Base-by-base conservation (phyloP, 2,113 vertebrate genomes). In the Gallinago undulata region DNA sequence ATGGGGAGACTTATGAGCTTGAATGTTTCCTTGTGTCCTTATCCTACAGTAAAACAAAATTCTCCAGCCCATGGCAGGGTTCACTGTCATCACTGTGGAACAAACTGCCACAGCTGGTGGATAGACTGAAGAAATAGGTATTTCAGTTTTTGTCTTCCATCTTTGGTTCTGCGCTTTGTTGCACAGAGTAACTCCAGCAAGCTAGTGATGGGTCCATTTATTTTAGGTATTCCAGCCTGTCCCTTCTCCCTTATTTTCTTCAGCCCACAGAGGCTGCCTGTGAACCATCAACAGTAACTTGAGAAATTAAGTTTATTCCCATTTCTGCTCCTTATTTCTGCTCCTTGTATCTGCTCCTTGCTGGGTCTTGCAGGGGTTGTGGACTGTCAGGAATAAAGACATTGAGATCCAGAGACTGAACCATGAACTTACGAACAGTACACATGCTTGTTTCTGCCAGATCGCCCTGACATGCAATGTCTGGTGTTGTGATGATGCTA, bases 401-500 rank as follows among this genome's bases (percentile, higher is more conserved):
- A 39, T 7, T 0, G 5, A 83, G 35, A 8, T 62, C 7, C 30
- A 47, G 72, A 56, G 57, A 35, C 30, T 45, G 48, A 78, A 25
- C 69, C 50, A 39, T 57, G 60, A 68, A 9, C 39, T 85, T 64
- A 15, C 2, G 27, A 55, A 55, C 53, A 75, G 66, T 31, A 35
- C 15, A 11, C 35, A 5, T 16, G 9, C 3, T 66, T 39, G 14
- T 0, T 85, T 85, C 51, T 88, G 39, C 63, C 35, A 64, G 24
- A 30, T 35, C 56, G 31, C 24, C 22, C 7, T 31, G 10, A 2
- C 13, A 19, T 1, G 0, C 39, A 53, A 28, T 30, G 5, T 1
- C 24, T 39, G n/a, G 6, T 75, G 47, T 87, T 84, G 53, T 13
- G 22, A 0, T 56, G 74, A 25, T 66, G 39, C 6, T 64, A 5